Conservation (phyloP, 2,888 invertebrate species). For the Syrista parreyssii region DNA sequence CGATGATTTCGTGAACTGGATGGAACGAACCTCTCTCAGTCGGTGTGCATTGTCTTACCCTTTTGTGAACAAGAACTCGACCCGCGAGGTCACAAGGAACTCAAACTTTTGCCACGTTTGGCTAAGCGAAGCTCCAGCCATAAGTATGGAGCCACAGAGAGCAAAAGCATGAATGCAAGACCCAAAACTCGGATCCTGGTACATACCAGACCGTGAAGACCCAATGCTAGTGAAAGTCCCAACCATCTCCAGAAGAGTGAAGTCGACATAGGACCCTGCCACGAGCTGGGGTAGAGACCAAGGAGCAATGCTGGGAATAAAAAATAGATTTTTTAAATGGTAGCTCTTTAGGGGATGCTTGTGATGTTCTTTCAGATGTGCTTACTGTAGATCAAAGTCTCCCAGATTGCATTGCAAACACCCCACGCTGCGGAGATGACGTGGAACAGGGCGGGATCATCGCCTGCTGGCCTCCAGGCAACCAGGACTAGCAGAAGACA, state of each 20-base stretch:
- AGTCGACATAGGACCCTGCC: slow-evolving; percentile 65
- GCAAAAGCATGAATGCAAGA: slow-evolving; percentile 67
- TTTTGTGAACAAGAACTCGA: slow-evolving; percentile 45
- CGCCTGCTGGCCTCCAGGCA: slow-evolving; percentile 83
- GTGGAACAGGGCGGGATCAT: slow-evolving; percentile 84
- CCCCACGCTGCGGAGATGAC: slow-evolving; percentile 89
- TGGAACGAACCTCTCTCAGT: slow-evolving; percentile 61
- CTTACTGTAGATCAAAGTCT: slow-evolving; percentile 71
- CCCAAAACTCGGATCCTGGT: slow-evolving; percentile 67
- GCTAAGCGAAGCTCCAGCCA: slow-evolving; percentile 69
- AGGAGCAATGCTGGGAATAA: slow-evolving; percentile 55
- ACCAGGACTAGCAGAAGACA: slow-evolving; percentile 81
- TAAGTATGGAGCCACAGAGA: slow-evolving; percentile 69
- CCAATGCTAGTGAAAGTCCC: slow-evolving; percentile 70
- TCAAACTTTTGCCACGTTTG: slow-evolving; percentile 67
- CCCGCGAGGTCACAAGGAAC: slow-evolving; percentile 66
- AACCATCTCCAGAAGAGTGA: slow-evolving; percentile 70
- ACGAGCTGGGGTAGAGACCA: slow-evolving; percentile 61
- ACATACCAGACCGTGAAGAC: slow-evolving; percentile 72
- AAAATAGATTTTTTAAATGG: not conserved
- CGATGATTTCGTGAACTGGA: slow-evolving; percentile 43
- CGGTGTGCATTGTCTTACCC: slow-evolving; percentile 42
- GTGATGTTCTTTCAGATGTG: not conserved
- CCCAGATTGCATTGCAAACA: slow-evolving; percentile 88
- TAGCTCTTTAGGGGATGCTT: not conserved